Evolutionary conservation across 2,888 invertebrate genomes (phyloP), one percentile per base, ranked within the genome.

Genomic region (Acrobeloides nanus): DNA sequence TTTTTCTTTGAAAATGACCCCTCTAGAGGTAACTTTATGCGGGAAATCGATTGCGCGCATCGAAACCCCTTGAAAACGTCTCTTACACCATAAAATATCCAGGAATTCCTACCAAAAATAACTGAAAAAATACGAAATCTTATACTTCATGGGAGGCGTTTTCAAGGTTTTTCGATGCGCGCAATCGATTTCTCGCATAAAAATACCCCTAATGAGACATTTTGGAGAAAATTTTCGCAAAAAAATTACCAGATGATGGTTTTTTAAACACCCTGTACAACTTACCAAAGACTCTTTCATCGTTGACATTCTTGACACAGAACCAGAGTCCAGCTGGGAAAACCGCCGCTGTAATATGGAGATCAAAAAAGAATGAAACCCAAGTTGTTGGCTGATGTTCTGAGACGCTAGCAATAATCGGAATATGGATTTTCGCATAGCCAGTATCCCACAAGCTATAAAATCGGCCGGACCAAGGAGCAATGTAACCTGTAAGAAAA

Each of bases 311-410:
- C 77, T 92, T 92, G 74, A 97, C 88, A 80, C 90, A 90, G 76
- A 93, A 95, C 93, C 95, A 99, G 35, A 93, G 81, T 0, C 97
- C 97, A 15, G 92, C 95, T 0, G 97, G 97, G 79, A 97, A 99
- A 1, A 89, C 87, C 64, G 89, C 87, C 7, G 92, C 87, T 33
- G 97, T 81, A 60, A 97, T 86, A 75, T 97, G 97, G 4, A 97
- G 81, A 78, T 97, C 97, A 75, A 99, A 95, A 82, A 97, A 93
- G 78, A 92, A 90, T 0, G 89, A 89, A 57, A 93, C 93, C 97
- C 97, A 99, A 24, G 63, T 64, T 37, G 97, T 97, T 0, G 97
- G 97, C 78, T 99, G 97, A 81, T 97, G 95, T 75, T 97, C 95
- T 0, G 93, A 93, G 20, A 97, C 95, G 0, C 92, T 92, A 1